These are phyloP conservation scores for Piscicola geometra DNA, from an alignment of 2,888 invertebrate genomes.

Conservation along the genomic window DNA sequence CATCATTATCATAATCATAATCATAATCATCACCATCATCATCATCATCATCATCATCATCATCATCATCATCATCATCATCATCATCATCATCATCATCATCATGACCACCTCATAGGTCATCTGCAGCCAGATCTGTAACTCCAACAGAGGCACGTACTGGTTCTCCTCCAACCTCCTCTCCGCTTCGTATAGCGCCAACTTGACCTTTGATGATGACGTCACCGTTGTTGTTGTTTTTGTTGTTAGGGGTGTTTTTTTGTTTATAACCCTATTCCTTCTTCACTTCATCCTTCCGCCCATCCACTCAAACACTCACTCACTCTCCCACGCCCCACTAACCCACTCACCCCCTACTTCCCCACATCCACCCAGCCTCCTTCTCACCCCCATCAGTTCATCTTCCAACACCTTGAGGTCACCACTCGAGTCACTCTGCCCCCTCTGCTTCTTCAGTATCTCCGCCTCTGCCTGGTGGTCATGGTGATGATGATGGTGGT, in stretches of 20 bases:
- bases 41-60: constrained; percentile 35
- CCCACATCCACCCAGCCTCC: no score
- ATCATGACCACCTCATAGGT: constrained; percentile 74
- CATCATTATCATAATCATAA: constrained; percentile 25
- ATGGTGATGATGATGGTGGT: no score
- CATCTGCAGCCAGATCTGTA: constrained; percentile 95
- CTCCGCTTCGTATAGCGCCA: constrained; percentile 78
- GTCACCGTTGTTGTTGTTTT: no score
- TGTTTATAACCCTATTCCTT: background rate
- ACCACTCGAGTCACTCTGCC: constrained; percentile 48
- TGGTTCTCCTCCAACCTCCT: constrained; percentile 74
- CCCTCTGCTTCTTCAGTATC: constrained; percentile 45
- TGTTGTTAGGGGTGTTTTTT: no score
- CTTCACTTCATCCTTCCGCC: background rate
- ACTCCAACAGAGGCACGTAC: constrained; percentile 62
- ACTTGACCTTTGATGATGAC: constrained; percentile 60
- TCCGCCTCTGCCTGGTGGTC: constrained; percentile 63
- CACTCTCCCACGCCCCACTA: no score
- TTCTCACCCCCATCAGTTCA: constrained; percentile 48
- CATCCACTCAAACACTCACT: no score
- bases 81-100: constrained; percentile 4
- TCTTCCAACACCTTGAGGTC: constrained; percentile 50
- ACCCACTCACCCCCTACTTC: no score
- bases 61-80: constrained; percentile 33
- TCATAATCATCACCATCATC: constrained; percentile 33